Base-by-base conservation (phyloP, 64 coral and sea anemone species). In the Montipora efflorescens region DNA sequence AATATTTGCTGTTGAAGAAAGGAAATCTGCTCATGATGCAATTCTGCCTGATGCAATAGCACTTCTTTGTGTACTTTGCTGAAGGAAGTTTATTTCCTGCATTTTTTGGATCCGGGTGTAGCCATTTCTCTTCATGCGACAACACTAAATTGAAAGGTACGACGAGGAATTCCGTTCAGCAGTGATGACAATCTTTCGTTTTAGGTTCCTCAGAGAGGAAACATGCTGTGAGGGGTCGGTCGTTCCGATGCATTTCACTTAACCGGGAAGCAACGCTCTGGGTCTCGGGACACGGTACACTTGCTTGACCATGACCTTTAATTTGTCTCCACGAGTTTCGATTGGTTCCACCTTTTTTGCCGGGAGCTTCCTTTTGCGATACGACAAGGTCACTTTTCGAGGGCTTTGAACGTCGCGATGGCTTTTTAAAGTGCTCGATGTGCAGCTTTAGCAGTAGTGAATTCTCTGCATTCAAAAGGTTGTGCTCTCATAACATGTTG, bases 121-220 rank as follows among this genome's bases (percentile, higher is more conserved):
- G 1, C 74, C 5, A 36, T 14, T 76, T 43, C 2, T 43, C 74
- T 21, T 76, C 74, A 76, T 36, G 74, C 8, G 74, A 36, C 55
- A 90, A 23, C 16, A 90, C 47, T 0, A 90, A 81, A 69, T 90
- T 46, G 47, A 69, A 80, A 67, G 89, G 89, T 59, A 45, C 76
- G 62, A 18, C 61, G 64, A 11, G 79, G 76, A 72, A 82, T 55
- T 91, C 48, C 18, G 44, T 78, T 18, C 7, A 46, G 44, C 79
- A 81, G 16, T 77, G 74, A 25, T 51, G 43, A 87, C 72, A 81
- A 47, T 82, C 48, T 72, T 16, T 81, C 43, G 78, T 78, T 52
- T 91, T 82, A 14, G 78, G 78, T 11, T 69, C 6, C 7, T 91
- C 44, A 7, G 44, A 66, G n/a, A 91, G 67, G 71, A 91, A 91